Evolutionary conservation across 2,113 vertebrate species (phyloP).

Genomic region (Halichoeres trimaculatus): DNA sequence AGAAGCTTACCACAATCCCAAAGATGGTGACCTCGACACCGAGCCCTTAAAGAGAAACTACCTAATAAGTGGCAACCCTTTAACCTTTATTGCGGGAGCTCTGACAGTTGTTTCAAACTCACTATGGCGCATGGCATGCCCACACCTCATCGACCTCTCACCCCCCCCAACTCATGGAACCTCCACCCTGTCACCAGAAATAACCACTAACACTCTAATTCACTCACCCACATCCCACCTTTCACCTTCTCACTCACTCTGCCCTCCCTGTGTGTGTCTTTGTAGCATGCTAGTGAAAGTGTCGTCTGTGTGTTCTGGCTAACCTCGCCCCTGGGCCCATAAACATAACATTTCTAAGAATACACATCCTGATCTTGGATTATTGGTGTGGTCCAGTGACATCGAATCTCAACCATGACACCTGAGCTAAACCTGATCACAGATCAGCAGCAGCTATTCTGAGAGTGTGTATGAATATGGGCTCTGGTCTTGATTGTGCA

Average conservation of each 20-base stretch:
- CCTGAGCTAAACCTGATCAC: slow-evolving; percentile 60
- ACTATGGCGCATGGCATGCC: slow-evolving; percentile 93
- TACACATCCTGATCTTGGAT: slow-evolving; percentile 64
- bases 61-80: slow-evolving; percentile 71
- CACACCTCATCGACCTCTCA: slow-evolving; percentile 81
- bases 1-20: slow-evolving; percentile 85
- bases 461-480: slow-evolving; percentile 66
- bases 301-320: slow-evolving; percentile 59
- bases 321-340: slow-evolving; percentile 73
- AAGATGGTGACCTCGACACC: slow-evolving; percentile 77
- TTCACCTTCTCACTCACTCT: slow-evolving; percentile 60
- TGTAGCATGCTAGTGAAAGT: slow-evolving; percentile 86
- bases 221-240: slow-evolving; percentile 64
- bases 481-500: slow-evolving; percentile 76
- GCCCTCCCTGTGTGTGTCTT: slow-evolving; percentile 77
- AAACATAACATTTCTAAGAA: slow-evolving; percentile 68
- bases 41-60: slow-evolving; percentile 69
- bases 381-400: slow-evolving; percentile 59
- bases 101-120: slow-evolving; percentile 88
- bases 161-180: slow-evolving; percentile 58
- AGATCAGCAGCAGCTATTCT: slow-evolving; percentile 68
- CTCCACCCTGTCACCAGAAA: slow-evolving; percentile 59
- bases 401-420: slow-evolving; percentile 26
- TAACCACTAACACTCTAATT: slow-evolving; percentile 82
- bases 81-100: slow-evolving; percentile 83